These are phyloP conservation scores for Odontophorus gujanensis DNA, from an alignment of 2,113 vertebrate species.

Conservation along the genomic window DNA sequence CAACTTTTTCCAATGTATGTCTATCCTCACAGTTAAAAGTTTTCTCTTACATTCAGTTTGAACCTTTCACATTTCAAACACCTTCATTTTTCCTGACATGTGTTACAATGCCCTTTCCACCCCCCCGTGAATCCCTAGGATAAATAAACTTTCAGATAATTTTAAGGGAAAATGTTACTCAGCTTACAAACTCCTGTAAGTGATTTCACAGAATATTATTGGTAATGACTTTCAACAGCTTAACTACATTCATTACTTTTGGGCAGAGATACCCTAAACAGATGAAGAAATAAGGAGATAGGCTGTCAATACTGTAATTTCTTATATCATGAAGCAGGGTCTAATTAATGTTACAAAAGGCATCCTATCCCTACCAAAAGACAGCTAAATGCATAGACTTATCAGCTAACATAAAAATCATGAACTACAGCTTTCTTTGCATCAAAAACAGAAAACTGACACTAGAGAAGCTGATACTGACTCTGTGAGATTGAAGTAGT, in stretches of 20 bases:
- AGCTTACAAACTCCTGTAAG: neutral
- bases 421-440: neutral
- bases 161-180: neutral
- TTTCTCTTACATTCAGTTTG: neutral
- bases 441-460: neutral
- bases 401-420: neutral
- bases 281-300: neutral
- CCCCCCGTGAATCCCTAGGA: neutral
- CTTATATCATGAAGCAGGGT: neutral
- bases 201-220: neutral
- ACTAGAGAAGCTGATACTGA: neutral
- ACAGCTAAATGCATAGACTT: neutral
- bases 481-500: neutral
- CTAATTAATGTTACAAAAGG: neutral
- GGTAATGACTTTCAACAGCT: neutral
- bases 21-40: neutral
- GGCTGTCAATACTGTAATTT: neutral
- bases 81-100: neutral
- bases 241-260: neutral
- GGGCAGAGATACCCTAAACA: neutral
- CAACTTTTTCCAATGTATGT: neutral
- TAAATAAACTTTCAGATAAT: neutral
- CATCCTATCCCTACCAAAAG: neutral
- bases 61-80: neutral
- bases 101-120: neutral